Base-by-base conservation (phyloP, 1,140 invertebrate species). In the Eufriesea mexicana region DNA sequence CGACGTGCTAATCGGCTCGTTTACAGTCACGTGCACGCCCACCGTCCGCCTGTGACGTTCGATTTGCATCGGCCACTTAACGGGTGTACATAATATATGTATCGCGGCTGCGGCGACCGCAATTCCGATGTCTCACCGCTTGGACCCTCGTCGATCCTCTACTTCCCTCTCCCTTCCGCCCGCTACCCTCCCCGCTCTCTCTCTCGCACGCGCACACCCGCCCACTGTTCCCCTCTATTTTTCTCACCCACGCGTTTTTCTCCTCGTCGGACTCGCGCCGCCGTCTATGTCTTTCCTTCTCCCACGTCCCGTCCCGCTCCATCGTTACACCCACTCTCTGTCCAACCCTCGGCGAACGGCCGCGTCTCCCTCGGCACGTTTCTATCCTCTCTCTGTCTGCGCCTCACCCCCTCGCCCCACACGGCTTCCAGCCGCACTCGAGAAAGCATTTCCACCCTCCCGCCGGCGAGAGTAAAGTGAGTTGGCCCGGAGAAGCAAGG, bases 1-100 rank as follows among this genome's bases (percentile, higher is more conserved):
- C 75, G 88, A 83, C 86, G 88, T 89, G 86, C 86, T 89, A 91
- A 90, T 91, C 91, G 88, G 91, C 90, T 92, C 91, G 92, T 92
- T 92, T 92, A 91, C 89, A 91, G 90, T 91, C 91, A 88, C 92
- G 91, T 91, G 92, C 91, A 91, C 91, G 91, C 91, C 90, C 90
- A 91, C 90, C 90, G 91, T 90, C 90, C 92, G 89, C 87, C 86
- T 59, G 83, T 90, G 83, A 89, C 87, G 83, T 88, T 88, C 89
- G 87, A 90, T 89, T 90, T 87, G 88, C 84, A 88, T 90, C 87
- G 83, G 79, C 84, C 86, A 89, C 83, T 89, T 88, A 88, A 86
- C 89, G 88, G 89, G 83, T 87, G 80, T 86, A 79, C 84, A 84
- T 88, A 86, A 89, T 86, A 86, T 81, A 84, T 84, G 55, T 84